A percentile compares a stretch with the other conserved stretches of the same genome.
These are phyloP conservation scores for Micrastur ruficollis DNA, from an alignment of 2,797 vertebrate genomes.

Conservation along the genomic window DNA sequence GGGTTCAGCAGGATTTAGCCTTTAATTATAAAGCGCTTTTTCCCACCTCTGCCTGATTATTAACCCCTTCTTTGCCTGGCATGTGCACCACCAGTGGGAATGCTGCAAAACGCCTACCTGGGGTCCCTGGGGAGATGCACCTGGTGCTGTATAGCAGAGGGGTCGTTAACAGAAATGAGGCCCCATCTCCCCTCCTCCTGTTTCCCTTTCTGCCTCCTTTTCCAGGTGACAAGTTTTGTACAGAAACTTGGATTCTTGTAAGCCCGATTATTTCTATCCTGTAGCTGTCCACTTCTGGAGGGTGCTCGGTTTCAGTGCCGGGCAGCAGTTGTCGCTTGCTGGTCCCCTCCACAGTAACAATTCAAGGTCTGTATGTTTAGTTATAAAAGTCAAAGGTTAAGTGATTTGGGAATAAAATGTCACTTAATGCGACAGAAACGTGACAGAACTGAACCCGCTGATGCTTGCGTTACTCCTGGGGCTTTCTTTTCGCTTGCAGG, in stretches of 20 bases:
- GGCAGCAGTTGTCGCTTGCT: background rate
- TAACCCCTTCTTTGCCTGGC: background rate
- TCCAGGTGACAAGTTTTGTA: background rate
- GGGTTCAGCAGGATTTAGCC: background rate
- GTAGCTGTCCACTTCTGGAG: background rate
- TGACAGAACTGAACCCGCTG: conserved; percentile 67
- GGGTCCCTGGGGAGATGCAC: background rate
- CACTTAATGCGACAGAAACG: conserved; percentile 70
- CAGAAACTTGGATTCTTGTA: background rate
- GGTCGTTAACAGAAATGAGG: background rate
- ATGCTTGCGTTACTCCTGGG: conserved; percentile 64
- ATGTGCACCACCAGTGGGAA: rapidly evolving
- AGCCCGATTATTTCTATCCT: background rate
- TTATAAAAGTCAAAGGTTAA: conserved; percentile 78
- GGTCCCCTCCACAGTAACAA: conserved; percentile 25
- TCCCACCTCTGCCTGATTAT: background rate
- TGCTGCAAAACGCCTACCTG: rapidly evolving
- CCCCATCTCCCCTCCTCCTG: background rate
- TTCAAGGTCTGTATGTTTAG: conserved; percentile 59
- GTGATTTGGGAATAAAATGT: conserved; percentile 78
- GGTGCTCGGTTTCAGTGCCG: background rate
- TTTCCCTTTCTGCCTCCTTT: background rate
- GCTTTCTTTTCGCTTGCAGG: conserved; percentile 61
- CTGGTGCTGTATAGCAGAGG: background rate
- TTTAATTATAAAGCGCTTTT: background rate